Conservation (phyloP, 2,113 vertebrate species). For the Tachysurus vachellii region DNA sequence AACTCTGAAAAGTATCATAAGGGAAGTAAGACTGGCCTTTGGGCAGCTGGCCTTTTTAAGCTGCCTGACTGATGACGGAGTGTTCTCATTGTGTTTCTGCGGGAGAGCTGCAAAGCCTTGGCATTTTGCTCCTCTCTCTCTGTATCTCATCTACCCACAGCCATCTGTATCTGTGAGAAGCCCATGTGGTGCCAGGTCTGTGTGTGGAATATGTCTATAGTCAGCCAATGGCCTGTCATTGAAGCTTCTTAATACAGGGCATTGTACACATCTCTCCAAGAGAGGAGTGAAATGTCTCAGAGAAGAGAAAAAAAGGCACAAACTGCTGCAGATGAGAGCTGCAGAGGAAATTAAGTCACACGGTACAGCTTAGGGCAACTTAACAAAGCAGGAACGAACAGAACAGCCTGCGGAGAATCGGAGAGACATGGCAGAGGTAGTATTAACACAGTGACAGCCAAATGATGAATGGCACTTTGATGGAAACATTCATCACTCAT, state of each 20-base stretch:
- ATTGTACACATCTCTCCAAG: neutral
- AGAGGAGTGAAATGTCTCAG: neutral
- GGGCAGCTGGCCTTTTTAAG: constrained; percentile 43
- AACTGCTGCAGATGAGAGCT: neutral
- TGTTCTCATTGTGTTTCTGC: constrained; percentile 35
- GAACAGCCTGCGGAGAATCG: constrained; percentile 21
- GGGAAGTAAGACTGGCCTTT: constrained; percentile 19
- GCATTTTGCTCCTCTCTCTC: constrained; percentile 48
- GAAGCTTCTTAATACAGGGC: constrained; percentile 32
- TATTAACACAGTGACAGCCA: constrained; percentile 38
- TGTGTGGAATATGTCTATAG: constrained; percentile 33
- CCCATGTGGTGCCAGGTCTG: constrained; percentile 30
- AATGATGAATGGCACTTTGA: constrained; percentile 43
- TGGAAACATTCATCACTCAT: constrained; percentile 45
- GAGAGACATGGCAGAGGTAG: neutral
- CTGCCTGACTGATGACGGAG: constrained; percentile 56
- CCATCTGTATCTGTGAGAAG: constrained; percentile 26
- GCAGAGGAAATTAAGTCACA: constrained; percentile 28
- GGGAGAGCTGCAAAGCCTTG: constrained; percentile 35
- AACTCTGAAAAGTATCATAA: constrained; percentile 39
- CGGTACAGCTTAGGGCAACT: neutral
- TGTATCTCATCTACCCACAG: constrained; percentile 32
- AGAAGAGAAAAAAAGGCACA: neutral
- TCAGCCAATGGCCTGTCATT: constrained; percentile 32
- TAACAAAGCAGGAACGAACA: constrained; percentile 27